Conservation (phyloP, 2,113 vertebrate genomes). For the Pseudopodoces humilis region DNA sequence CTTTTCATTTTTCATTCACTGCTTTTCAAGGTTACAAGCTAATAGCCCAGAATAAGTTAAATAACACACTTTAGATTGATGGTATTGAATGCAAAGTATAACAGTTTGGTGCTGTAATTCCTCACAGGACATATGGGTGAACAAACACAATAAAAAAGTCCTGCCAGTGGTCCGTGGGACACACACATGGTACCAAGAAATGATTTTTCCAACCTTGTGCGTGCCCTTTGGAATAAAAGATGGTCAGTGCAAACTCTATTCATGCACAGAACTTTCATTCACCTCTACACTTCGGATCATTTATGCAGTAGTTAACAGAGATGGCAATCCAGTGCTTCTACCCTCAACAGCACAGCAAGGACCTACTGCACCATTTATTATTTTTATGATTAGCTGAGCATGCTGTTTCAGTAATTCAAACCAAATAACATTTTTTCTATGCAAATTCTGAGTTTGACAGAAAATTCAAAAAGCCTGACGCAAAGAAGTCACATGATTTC, state of each 20-base stretch:
- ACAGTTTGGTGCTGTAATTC: conserved; percentile 49
- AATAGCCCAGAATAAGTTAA: conserved; percentile 59
- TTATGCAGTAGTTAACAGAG: background rate
- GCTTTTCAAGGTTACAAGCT: conserved; percentile 70
- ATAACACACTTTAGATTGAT: conserved; percentile 63
- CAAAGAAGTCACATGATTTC: background rate
- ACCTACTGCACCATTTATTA: background rate
- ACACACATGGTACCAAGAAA: background rate
- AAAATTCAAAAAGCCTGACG: background rate
- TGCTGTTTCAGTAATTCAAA: background rate
- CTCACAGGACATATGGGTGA: background rate
- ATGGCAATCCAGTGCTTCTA: background rate
- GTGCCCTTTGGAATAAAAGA: conserved; percentile 7
- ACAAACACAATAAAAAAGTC: conserved; percentile 3
- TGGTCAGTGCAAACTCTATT: background rate
- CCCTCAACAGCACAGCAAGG: background rate
- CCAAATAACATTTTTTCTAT: background rate
- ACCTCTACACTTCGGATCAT: background rate
- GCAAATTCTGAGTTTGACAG: background rate
- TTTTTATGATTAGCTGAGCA: background rate
- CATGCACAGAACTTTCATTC: background rate
- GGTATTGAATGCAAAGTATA: conserved; percentile 14
- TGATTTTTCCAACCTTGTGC: background rate
- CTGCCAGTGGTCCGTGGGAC: background rate
- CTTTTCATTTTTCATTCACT: conserved; percentile 65